phyloP scores from a whole-genome alignment of 2,888 invertebrate species.

The Glaucopsyche alexis region DNA sequence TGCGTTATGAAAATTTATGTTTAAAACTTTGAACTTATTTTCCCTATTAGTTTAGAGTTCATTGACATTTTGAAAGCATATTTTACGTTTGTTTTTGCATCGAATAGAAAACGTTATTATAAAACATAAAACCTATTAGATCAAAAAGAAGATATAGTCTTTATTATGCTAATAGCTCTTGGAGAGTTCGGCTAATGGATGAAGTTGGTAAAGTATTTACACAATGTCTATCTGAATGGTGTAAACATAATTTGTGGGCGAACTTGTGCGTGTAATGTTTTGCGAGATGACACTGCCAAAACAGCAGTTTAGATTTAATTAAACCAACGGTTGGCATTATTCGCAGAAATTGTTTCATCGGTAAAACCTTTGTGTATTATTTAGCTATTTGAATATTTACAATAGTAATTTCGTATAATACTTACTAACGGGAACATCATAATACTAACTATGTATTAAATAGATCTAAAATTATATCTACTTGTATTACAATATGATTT shows the following conservation, averaged over 20 bases:
- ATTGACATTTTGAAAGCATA: background rate
- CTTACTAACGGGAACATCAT: background rate
- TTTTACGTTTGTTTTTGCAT: background rate
- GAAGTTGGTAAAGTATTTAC: constrained; percentile 65
- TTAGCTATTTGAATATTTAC: background rate
- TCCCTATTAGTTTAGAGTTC: background rate
- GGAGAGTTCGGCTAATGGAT: constrained; percentile 69
- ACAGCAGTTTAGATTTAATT: constrained; percentile 65
- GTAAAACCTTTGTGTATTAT: constrained; percentile 5
- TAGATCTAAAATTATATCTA: too few relatives aligned
- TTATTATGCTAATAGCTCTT: constrained; percentile 69
- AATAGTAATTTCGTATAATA: background rate
- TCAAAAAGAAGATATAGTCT: constrained; percentile 59
- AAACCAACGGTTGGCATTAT: constrained; percentile 42
- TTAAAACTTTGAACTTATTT: constrained; percentile 49
- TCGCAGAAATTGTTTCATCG: constrained; percentile 18
- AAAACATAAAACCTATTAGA: background rate
- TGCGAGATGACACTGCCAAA: constrained; percentile 57
- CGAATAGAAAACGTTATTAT: background rate
- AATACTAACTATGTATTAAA: too few relatives aligned
- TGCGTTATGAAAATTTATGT: constrained; percentile 70
- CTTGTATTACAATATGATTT: too few relatives aligned
- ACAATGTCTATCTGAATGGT: constrained; percentile 71
- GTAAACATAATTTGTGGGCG: constrained; percentile 74
- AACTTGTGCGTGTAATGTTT: constrained; percentile 69